phyloP scores from a whole-genome alignment of 2,888 invertebrate species.

The Cistogaster globosa region DNA sequence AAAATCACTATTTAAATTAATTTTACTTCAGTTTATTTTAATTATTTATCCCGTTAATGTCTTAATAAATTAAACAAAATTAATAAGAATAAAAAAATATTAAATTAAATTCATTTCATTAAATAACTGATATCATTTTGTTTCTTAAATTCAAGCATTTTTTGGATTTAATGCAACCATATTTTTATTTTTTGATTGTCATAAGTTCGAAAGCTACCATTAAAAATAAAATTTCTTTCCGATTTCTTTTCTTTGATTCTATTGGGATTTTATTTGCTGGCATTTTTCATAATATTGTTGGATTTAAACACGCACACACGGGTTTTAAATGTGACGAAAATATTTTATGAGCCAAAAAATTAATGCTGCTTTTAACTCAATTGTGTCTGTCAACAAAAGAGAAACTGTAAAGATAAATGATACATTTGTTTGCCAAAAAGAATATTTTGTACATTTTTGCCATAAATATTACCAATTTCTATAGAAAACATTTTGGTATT shows the following conservation, averaged over 20 bases:
- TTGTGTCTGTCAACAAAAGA: slow-evolving; percentile 68
- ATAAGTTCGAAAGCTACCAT: not conserved
- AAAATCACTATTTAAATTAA: no score
- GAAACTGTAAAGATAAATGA: slow-evolving; percentile 61
- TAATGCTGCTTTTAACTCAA: slow-evolving; percentile 69
- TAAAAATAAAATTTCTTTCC: not conserved
- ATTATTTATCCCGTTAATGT: no score
- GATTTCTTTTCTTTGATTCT: slow-evolving; percentile 10
- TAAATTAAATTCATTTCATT: no score
- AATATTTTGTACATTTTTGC: slow-evolving; percentile 51
- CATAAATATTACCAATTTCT: slow-evolving; percentile 55
- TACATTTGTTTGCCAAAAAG: slow-evolving; percentile 60
- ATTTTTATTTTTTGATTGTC: not conserved
- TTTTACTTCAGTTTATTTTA: no score
- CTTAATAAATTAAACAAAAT: no score
- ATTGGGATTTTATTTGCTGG: slow-evolving; percentile 1
- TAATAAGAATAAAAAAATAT: no score
- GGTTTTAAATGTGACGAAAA: slow-evolving; percentile 22
- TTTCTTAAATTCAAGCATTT: slow-evolving; percentile 15
- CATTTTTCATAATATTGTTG: not conserved
- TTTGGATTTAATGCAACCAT: not conserved
- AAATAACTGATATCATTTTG: slow-evolving; percentile 49
- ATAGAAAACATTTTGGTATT: slow-evolving; percentile 48
- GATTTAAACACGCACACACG: not conserved
- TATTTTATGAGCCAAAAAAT: slow-evolving; percentile 55